Evolutionary conservation across 2,113 vertebrate species (phyloP), one percentile per base, ranked within the genome.

Genomic region (Pontoporia blainvillei): DNA sequence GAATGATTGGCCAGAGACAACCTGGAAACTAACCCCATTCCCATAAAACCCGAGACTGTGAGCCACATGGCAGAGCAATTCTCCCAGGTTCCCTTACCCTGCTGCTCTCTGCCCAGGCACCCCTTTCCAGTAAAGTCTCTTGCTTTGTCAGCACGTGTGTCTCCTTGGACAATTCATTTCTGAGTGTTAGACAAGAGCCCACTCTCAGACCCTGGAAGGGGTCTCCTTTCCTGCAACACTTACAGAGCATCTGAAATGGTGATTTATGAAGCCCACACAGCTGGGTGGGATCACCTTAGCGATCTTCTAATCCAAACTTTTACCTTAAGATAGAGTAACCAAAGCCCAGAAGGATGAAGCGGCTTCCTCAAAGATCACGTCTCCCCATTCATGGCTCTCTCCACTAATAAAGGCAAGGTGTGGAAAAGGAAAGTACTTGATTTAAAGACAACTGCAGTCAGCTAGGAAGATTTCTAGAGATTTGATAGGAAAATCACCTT

Each of bases 401-500:
- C 57, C 44, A n/a, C 29, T 93, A 83, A 82, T 66, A 86, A 84
- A 92, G 11, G 46, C 23, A 9, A 96, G 15, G 5, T 73, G 4
- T 69, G 13, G 2, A 18, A 86, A 78, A 83, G 46, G 25, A 64
- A 94, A 66, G 39, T n/a, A 9, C 36, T 69, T 94, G 23, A 89
- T 64, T 76, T 94, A 69, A 94, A 93, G 78, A 86, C 23, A 79
- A 69, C 34, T 71, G 84, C 76, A 72, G 57, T 61, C 84, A 91
- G 85, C 92, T 95, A 95, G 15, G 46, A 92, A 81, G 69, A 54
- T 83, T 92, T 96, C 62, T 73, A 89, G 78, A 73, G 73, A 79
- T 79, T 23, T 57, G 44, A 67, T 34, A 89, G 94, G 81, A 97
- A 97, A 97, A 94, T 86, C 46, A 93, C 76, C 90, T 93, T 81